Base-by-base conservation (phyloP, 2,113 vertebrate genomes). In the Tor tambroides region DNA sequence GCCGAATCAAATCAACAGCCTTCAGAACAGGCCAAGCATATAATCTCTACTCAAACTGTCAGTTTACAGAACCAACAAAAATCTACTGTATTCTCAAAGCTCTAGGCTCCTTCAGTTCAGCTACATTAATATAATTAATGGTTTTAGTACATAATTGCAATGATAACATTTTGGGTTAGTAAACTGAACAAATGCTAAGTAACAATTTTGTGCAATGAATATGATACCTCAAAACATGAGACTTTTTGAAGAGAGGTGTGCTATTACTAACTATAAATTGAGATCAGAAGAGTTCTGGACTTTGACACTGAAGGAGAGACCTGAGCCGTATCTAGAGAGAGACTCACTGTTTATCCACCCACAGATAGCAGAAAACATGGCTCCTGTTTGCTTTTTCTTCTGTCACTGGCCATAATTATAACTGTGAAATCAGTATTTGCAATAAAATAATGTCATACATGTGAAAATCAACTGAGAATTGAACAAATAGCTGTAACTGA, bases 31-130 rank as follows among this genome's bases (percentile, higher is more conserved):
- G 41, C 84, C 54, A 56, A 86, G 74, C 35, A 26, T 15, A 5
- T 63, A 61, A 80, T 63, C 79, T 80, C 32, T n/a, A 63, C 54
- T 81, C 79, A 78, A 78, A 54, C 76, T 51, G 76, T 54, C 76
- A 32, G 76, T 32, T 54, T 30, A 78, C n/a, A 54, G 15, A 54
- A 54, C 75, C 17, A 0, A 54, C 17, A 49, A 8, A 28, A 51
- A 21, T 30, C 69, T 41, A 21, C 35, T 41, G 35, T 74, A n/a
- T 74, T 41, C 21, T 74, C 35, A 74, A 41, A 54, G 43, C 49
- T 30, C 75, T 30, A n/a, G 2, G 23, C 12, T 19, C 46, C 75
- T 30, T 78, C 75, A 11, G n/a, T 78, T 30, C 46, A 51, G 75
- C 26, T 78, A 21, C 75, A 72, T 23, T 46, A 15, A 26, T 4